phyloP scores from a whole-genome alignment of 2,888 invertebrate genomes.

The Eupithecia exiguata region DNA sequence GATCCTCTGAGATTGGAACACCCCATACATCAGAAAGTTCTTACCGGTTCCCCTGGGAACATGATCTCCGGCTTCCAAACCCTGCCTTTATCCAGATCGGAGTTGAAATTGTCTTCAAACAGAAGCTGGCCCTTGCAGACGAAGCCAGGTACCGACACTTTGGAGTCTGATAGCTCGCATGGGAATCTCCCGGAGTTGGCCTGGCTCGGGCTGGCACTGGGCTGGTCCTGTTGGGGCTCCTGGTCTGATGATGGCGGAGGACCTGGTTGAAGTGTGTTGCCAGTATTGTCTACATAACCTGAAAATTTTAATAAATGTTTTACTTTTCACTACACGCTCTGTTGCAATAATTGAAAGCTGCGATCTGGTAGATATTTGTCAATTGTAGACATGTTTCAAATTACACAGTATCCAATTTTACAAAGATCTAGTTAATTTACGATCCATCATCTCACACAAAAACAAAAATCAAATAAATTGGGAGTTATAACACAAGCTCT shows the following conservation, averaged over 20 bases:
- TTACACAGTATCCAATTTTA: not conserved
- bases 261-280: conserved; percentile 46
- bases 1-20: not conserved
- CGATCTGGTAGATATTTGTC: not conserved
- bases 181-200: conserved; percentile 52
- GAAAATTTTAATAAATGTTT: conserved; percentile 22
- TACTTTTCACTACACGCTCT: not conserved
- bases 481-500: no score
- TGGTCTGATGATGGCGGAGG: not conserved
- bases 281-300: conserved; percentile 70
- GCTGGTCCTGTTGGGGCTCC: conserved; percentile 1
- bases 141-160: conserved; percentile 64
- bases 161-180: conserved; percentile 65
- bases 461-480: no score
- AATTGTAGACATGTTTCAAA: not conserved
- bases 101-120: conserved; percentile 85
- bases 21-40: conserved; percentile 38
- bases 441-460: not conserved
- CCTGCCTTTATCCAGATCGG: conserved; percentile 67
- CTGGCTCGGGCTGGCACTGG: conserved; percentile 27
- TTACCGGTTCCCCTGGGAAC: conserved; percentile 86
- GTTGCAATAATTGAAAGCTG: not conserved
- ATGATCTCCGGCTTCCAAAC: conserved; percentile 84
- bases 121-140: conserved; percentile 84
- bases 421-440: not conserved